Evolutionary conservation across 2,888 invertebrate genomes (phyloP).

Genomic region (Microplitis manilae): DNA sequence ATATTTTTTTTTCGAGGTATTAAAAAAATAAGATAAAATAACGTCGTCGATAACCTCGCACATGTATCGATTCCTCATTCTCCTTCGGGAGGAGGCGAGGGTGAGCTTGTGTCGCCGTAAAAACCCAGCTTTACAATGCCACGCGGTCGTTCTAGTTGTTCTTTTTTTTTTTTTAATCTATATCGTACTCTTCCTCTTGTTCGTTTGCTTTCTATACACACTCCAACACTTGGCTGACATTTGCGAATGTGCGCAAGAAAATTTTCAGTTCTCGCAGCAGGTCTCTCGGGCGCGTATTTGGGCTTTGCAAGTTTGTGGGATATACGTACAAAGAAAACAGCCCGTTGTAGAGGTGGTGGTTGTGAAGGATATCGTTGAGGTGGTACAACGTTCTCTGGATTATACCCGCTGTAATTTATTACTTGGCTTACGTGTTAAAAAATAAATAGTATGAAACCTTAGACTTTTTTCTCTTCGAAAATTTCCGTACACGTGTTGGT

Average conservation of each 20-base stretch:
- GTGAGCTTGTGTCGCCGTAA: conserved; percentile 28
- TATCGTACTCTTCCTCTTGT: not conserved
- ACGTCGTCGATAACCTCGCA: conserved; percentile 35
- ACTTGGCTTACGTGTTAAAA: not conserved
- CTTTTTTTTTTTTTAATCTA: not conserved
- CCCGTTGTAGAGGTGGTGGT: conserved; percentile 4
- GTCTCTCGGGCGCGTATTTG: conserved; percentile 35
- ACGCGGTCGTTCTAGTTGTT: not conserved
- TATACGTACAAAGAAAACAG: conserved; percentile 25
- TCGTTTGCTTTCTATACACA: conserved; percentile 15
- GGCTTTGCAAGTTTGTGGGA: conserved; percentile 39
- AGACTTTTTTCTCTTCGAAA: not conserved
- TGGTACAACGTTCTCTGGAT: not conserved
- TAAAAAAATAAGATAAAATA: conserved; percentile 7
- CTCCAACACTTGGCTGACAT: not conserved
- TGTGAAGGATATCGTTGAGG: not conserved
- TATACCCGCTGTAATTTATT: not conserved
- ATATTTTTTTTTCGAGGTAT: conserved; percentile 7
- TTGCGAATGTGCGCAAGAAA: conserved; percentile 25
- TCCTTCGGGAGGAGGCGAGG: not conserved
- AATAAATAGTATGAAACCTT: not conserved
- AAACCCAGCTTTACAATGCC: conserved; percentile 38
- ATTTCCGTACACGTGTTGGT: not conserved
- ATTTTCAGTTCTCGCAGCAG: conserved; percentile 29
- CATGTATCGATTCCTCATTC: conserved; percentile 37